Percentiles rank a stretch among this genome's conserved stretches.
phyloP scores from a whole-genome alignment of 2,113 vertebrate species.

The Saccopteryx leptura region DNA sequence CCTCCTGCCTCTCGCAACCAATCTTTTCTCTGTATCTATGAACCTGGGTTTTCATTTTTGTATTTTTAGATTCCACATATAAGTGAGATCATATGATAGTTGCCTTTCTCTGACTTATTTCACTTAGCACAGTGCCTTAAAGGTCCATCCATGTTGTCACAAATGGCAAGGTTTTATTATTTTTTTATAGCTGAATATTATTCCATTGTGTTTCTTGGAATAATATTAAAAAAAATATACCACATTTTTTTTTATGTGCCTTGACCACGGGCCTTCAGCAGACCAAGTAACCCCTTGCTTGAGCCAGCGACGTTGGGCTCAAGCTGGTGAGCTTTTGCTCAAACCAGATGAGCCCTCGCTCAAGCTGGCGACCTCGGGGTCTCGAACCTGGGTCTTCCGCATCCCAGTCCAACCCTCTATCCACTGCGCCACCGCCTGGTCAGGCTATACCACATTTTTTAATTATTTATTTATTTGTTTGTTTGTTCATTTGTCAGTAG shows the following conservation, averaged over 20 bases:
- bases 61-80: slow-evolving; percentile 1
- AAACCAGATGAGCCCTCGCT: too few relatives aligned
- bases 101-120: background rate
- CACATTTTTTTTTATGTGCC: background rate
- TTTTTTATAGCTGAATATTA: background rate
- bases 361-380: too few relatives aligned
- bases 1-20: background rate
- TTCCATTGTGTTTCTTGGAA: background rate
- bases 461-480: background rate
- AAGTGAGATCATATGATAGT: background rate
- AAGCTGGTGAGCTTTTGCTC: too few relatives aligned
- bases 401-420: too few relatives aligned
- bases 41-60: background rate
- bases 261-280: too few relatives aligned
- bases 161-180: background rate
- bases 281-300: too few relatives aligned
- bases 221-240: too few relatives aligned
- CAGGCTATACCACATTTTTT: background rate
- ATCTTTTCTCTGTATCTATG: background rate
- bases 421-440: too few relatives aligned
- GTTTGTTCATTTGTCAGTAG: background rate
- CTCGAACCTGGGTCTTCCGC: too few relatives aligned
- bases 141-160: background rate
- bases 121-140: background rate
- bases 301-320: too few relatives aligned